Conservation (phyloP, 2,888 invertebrate species). For the Antitype chi region DNA sequence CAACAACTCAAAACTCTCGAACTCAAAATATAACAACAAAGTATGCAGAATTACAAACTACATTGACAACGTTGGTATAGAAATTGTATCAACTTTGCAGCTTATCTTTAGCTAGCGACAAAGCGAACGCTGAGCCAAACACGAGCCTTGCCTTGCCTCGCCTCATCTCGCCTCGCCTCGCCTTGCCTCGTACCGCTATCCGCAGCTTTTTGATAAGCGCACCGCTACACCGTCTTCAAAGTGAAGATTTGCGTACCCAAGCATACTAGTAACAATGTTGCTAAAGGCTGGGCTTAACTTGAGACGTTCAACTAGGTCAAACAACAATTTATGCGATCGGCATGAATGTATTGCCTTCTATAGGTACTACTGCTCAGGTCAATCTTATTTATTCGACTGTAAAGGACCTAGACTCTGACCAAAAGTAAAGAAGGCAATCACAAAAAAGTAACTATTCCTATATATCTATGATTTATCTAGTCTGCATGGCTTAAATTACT, state of each 20-base stretch:
- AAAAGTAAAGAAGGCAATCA: background rate
- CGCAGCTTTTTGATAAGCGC: slow-evolving; percentile 65
- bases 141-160: slow-evolving; percentile 39
- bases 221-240: slow-evolving; percentile 57
- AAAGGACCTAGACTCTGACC: background rate
- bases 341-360: slow-evolving; percentile 25
- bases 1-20: slow-evolving; percentile 27
- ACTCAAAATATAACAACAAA: slow-evolving; percentile 46
- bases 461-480: background rate
- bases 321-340: slow-evolving; percentile 53
- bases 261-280: slow-evolving; percentile 58
- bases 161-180: slow-evolving; percentile 32
- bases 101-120: slow-evolving; percentile 62
- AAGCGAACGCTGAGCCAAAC: slow-evolving; percentile 56
- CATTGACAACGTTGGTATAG: slow-evolving; percentile 53
- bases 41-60: slow-evolving; percentile 53
- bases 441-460: background rate
- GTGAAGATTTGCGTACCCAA: slow-evolving; percentile 59
- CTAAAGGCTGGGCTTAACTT: slow-evolving; percentile 49
- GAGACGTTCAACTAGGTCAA: slow-evolving; percentile 51
- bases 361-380: background rate
- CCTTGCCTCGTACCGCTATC: slow-evolving; percentile 46
- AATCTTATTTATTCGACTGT: background rate
- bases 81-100: slow-evolving; percentile 57
- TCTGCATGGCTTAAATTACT: slow-evolving; percentile 6